Evolutionary conservation across 2,888 invertebrate species (phyloP).

Genomic region (Eupithecia inturbata): DNA sequence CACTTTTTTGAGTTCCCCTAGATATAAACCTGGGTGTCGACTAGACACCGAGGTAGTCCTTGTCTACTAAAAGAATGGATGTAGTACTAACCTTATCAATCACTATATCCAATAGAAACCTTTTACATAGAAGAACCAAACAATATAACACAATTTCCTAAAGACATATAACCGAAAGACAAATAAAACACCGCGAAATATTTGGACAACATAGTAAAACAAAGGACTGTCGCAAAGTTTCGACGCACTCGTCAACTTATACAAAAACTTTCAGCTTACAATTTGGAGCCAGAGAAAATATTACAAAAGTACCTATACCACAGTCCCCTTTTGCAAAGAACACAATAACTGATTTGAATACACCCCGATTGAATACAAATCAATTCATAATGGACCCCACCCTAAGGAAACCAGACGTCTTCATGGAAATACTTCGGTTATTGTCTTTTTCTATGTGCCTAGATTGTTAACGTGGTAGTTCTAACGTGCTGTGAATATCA

Average conservation of each 20-base stretch:
- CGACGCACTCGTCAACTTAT: slow-evolving; percentile 14
- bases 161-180: background rate
- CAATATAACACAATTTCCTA: background rate
- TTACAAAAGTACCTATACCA: slow-evolving; percentile 44
- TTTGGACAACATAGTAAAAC: slow-evolving; percentile 2
- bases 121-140: background rate
- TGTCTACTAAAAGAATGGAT: background rate
- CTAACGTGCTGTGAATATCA: slow-evolving; percentile 38
- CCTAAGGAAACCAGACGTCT: slow-evolving; percentile 57
- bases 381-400: slow-evolving; percentile 62
- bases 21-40: no score
- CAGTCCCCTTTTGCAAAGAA: slow-evolving; percentile 62
- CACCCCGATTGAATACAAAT: slow-evolving; percentile 71
- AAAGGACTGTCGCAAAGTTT: slow-evolving; percentile 17
- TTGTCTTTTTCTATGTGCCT: slow-evolving; percentile 49
- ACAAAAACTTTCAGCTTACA: slow-evolving; percentile 30
- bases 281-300: slow-evolving; percentile 42
- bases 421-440: slow-evolving; percentile 56
- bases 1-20: no score
- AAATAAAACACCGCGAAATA: background rate
- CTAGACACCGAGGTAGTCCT: no score
- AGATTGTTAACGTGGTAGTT: slow-evolving; percentile 43
- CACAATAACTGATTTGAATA: slow-evolving; percentile 77
- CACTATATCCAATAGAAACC: background rate
- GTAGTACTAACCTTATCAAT: background rate